Evolutionary conservation across 1,140 invertebrate genomes (phyloP).

Genomic region (Rhagoletis zephyria): DNA sequence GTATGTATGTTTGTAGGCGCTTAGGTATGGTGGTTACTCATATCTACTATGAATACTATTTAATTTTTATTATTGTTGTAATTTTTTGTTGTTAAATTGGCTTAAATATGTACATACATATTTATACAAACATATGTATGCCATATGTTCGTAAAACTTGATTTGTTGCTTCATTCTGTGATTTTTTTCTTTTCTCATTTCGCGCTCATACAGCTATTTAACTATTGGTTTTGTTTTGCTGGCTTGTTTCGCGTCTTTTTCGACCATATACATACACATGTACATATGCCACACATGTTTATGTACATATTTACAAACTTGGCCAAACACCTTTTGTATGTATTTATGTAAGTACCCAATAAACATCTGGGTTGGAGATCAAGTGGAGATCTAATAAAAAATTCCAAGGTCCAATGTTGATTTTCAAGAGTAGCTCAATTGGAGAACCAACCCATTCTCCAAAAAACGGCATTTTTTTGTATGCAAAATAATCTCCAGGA

Average conservation of each 20-base stretch:
- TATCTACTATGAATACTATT: too few relatives aligned
- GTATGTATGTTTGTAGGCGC: neutral
- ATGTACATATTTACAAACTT: neutral
- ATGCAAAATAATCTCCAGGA: too few relatives aligned
- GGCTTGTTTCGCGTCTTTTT: slow-evolving; percentile 23
- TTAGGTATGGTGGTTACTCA: neutral
- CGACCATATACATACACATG: neutral
- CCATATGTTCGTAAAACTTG: too few relatives aligned
- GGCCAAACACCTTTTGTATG: neutral
- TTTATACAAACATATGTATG: neutral
- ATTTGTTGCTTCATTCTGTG: neutral
- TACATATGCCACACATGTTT: too few relatives aligned
- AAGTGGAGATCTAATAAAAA: too few relatives aligned
- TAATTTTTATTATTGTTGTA: neutral
- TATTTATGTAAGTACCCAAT: neutral
- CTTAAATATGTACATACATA: neutral
- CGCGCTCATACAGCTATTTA: neutral
- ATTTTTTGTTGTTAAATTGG: neutral
- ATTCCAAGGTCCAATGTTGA: too few relatives aligned
- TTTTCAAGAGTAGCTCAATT: too few relatives aligned
- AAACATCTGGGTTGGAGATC: too few relatives aligned
- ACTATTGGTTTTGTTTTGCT: slow-evolving; percentile 49
- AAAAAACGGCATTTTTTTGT: too few relatives aligned
- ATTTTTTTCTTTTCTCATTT: neutral
- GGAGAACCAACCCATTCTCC: too few relatives aligned